These are phyloP conservation scores for Drosophila maculinotata DNA, from an alignment of 2,888 invertebrate genomes.

Conservation along the genomic window DNA sequence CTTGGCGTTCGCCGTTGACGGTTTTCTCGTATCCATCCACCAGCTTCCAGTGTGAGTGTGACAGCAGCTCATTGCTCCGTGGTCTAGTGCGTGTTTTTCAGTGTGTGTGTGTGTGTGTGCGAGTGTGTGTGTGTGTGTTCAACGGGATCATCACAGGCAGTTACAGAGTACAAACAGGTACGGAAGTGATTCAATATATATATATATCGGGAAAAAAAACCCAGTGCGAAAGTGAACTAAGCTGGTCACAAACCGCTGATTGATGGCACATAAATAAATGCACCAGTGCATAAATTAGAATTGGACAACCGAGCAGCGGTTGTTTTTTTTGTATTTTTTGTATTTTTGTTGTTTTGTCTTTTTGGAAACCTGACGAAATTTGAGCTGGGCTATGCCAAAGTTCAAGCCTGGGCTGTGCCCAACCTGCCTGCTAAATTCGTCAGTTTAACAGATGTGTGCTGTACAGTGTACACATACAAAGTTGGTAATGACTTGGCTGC, in stretches of 20 bases:
- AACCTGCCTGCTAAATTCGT: conserved; percentile 18
- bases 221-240: conserved; percentile 42
- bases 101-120: conserved; percentile 28
- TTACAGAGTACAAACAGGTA: conserved; percentile 59
- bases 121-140: conserved; percentile 21
- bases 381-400: conserved; percentile 4
- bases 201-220: conserved; percentile 14
- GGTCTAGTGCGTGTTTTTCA: conserved; percentile 25
- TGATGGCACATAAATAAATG: not conserved
- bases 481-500: conserved; percentile 33
- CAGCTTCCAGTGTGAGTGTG: conserved; percentile 48
- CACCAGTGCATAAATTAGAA: conserved; percentile 5
- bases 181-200: conserved; percentile 62
- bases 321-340: not conserved
- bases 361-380: conserved; percentile 1
- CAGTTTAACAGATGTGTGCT: not conserved
- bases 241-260: not conserved
- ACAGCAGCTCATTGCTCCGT: conserved; percentile 39
- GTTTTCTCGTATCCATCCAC: conserved; percentile 39
- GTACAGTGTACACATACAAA: conserved; percentile 20
- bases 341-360: no score
- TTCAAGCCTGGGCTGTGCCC: conserved; percentile 1
- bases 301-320: conserved; percentile 9
- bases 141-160: conserved; percentile 29
- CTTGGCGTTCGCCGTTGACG: conserved; percentile 78